Evolutionary conservation across 2,888 invertebrate species (phyloP).

Genomic region (Bruchidius siliquastri): DNA sequence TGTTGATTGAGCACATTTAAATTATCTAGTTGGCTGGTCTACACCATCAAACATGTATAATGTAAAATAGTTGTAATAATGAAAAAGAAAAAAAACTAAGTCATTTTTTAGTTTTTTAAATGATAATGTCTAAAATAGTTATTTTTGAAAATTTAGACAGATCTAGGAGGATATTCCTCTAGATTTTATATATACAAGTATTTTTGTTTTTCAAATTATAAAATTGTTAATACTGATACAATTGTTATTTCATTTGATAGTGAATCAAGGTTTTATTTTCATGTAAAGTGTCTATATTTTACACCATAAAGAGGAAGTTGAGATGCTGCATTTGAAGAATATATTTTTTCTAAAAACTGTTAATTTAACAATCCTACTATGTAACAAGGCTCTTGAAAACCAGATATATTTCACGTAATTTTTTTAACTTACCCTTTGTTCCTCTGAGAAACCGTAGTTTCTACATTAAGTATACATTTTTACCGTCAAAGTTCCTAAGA

Average conservation of each 20-base stretch:
- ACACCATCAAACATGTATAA: constrained; percentile 5
- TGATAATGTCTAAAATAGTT: constrained; percentile 27
- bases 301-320: constrained; percentile 11
- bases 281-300: constrained; percentile 5
- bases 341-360: neutral
- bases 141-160: constrained; percentile 32
- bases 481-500: no score
- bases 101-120: constrained; percentile 29
- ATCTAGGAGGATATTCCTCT: constrained; percentile 28
- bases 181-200: constrained; percentile 33
- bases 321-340: constrained; percentile 9
- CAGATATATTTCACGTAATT: no score
- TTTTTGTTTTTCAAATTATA: constrained; percentile 22
- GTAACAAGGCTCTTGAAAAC: no score
- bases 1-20: neutral
- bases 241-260: constrained; percentile 20
- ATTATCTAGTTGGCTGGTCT: neutral
- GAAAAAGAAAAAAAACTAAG: constrained; percentile 24
- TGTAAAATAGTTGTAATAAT: constrained; percentile 29
- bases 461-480: no score
- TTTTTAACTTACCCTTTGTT: no score
- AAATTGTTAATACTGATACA: constrained; percentile 21
- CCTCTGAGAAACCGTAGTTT: no score
- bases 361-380: no score
- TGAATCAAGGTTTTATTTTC: constrained; percentile 9